Evolutionary conservation across 2,888 invertebrate genomes (phyloP), one percentile per base, ranked within the genome.

Genomic region (Leptinotarsa juncta): DNA sequence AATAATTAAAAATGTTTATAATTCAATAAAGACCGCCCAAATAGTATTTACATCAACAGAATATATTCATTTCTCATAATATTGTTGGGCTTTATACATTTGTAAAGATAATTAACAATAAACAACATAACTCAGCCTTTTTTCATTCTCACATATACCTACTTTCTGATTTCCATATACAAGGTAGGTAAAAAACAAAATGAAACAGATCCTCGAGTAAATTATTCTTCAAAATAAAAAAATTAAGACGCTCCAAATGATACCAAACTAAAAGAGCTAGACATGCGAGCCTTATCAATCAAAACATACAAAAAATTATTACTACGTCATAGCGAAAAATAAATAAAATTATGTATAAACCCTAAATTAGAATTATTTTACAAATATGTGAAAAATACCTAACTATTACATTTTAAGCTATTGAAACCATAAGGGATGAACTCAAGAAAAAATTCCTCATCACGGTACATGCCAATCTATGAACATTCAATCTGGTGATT

Each of bases 121-220:
- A 77, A 71, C 74, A 75, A 73, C 73, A 72, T 74, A 77, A 74
- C 75, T 78, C 78, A 78, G 78, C 76, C 76, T 78, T 78, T 77
- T 78, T 76, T 75, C 71, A 71, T 77, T 75, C 67, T 75, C 77
- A 75, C 74, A 70, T 42, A 42, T 70, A 67, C 77, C 75, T 75
- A 72, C 73, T 69, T 57, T 26, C 60, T 57, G 57, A 57, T 57
- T 57, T 23, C 20, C 57, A 32, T 42, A n/a, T n/a, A 60, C 26
- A 32, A 62, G 62, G 42, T 62, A 62, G 62, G 62, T n/a, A 62
- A 62, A 62, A 62, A 62, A 62, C 62, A 62, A 62, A 62, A 62
- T 57, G 62, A 62, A 62, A 62, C 62, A 62, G 18, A 62, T 62
- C 62, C 62, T 62, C 7, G 32, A 26, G 62, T 62, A 16, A 26